Conservation (phyloP, 2,888 invertebrate genomes). For the Sarcophaga variegata region DNA sequence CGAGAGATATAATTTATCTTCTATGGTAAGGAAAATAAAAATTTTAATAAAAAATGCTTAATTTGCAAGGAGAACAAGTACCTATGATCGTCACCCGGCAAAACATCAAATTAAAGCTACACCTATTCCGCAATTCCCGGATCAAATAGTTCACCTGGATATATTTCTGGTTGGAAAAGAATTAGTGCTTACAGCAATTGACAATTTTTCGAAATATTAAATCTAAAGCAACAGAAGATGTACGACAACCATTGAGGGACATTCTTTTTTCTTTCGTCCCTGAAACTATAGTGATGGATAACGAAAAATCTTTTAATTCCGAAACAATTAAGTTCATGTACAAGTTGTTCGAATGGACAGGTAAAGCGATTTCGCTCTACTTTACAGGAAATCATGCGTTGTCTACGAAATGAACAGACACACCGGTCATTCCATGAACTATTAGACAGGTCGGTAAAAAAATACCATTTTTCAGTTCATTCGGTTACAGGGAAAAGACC, state of each 20-base stretch:
- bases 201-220: slow-evolving; percentile 46
- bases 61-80: slow-evolving; percentile 11
- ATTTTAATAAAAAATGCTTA: not conserved
- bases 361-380: slow-evolving; percentile 27
- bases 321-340: slow-evolving; percentile 51
- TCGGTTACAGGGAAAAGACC: slow-evolving; percentile 35
- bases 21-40: not conserved
- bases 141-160: slow-evolving; percentile 19
- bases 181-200: not conserved
- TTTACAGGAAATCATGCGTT: slow-evolving; percentile 14
- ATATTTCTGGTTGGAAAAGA: not conserved
- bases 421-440: slow-evolving; percentile 31
- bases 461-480: slow-evolving; percentile 26
- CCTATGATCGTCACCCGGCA: not conserved
- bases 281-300: slow-evolving; percentile 57
- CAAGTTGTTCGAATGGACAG: slow-evolving; percentile 25
- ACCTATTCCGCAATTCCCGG: slow-evolving; percentile 15
- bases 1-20: not conserved
- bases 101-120: slow-evolving; percentile 19
- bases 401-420: slow-evolving; percentile 1
- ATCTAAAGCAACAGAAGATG: slow-evolving; percentile 42
- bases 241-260: slow-evolving; percentile 52
- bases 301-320: slow-evolving; percentile 63
- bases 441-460: slow-evolving; percentile 32
- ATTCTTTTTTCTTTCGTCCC: slow-evolving; percentile 58